Conservation (phyloP, 2,113 vertebrate species). For the Balaeniceps rex region DNA sequence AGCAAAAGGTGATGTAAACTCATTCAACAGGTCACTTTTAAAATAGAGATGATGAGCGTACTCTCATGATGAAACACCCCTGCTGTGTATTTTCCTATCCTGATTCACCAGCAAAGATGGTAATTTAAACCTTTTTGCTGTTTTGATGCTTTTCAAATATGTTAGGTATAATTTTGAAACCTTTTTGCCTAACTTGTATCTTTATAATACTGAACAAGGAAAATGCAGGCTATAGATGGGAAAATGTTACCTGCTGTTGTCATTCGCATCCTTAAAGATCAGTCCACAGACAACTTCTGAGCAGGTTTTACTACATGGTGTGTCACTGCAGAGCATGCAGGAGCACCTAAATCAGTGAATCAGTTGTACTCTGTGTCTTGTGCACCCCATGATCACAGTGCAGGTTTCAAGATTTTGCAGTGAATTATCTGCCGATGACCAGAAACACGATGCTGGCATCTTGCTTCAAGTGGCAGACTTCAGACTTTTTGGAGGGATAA, state of each 20-base stretch:
- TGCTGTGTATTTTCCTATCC: background rate
- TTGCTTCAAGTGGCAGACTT: background rate
- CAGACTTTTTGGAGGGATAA: background rate
- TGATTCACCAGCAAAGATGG: background rate
- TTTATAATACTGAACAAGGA: background rate
- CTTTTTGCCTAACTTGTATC: background rate
- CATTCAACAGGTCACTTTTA: background rate
- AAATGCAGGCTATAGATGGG: background rate
- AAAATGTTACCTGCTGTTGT: background rate
- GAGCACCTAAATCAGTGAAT: no score
- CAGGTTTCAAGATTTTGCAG: background rate
- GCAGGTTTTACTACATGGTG: background rate
- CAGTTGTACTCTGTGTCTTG: background rate
- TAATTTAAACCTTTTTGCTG: background rate
- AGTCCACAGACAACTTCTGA: background rate
- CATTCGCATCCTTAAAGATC: background rate
- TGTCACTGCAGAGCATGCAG: background rate
- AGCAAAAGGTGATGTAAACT: background rate
- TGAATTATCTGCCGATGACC: background rate
- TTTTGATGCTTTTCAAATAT: background rate
- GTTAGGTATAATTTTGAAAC: background rate
- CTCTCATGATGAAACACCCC: background rate
- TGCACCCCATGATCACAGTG: rapidly evolving
- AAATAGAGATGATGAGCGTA: background rate
- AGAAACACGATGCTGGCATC: background rate